Base-by-base conservation (phyloP, 1,140 invertebrate genomes). In the Philopotamus ludificatus region DNA sequence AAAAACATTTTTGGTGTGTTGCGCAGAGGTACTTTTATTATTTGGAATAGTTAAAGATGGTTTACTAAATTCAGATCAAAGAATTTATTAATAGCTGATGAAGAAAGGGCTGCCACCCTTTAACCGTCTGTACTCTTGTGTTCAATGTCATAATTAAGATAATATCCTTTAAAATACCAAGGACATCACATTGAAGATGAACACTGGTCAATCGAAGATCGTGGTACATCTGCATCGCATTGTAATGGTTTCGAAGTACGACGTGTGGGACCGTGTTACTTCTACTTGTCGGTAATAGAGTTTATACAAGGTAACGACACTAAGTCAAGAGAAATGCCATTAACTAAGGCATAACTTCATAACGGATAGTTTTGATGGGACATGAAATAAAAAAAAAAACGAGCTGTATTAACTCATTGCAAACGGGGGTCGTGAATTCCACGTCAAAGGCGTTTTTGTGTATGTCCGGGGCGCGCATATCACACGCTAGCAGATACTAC, bases 1-100 rank as follows among this genome's bases (percentile, higher is more conserved):
- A 47, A 47, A 47, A 47, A 47, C 4, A 47, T 20, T 9, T 47
- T 7, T 47, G 44, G 18, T 47, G 44, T 47, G 44, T 47, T 9
- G 8, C 4, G 44, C 4, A 47, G 44, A 47, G 18, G 44, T 47
- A 16, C 18, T 47, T 9, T 47, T 3, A 16, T 9, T 47, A 20
- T 47, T 47, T 16, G 44, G 18, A 47, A 47, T 47, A 47, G 15
- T 47, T 16, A 8, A 47, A 8, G 15, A 47, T 47, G 4, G 44
- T 47, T 47, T 47, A 16, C 44, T 47, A 47, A 16, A 47, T 47
- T 47, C 44, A 47, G 44, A 47, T 47, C 44, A 9, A 16, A 16
- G 15, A 20, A 47, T 47, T 47, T 20, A 47, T 47, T 16, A 47
- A 47, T 16, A 47, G 4, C 44, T 16, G 44, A 47, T 47, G 15